Evolutionary conservation across 2,888 invertebrate genomes (phyloP).

Genomic region (Trichopoda pennipes): DNA sequence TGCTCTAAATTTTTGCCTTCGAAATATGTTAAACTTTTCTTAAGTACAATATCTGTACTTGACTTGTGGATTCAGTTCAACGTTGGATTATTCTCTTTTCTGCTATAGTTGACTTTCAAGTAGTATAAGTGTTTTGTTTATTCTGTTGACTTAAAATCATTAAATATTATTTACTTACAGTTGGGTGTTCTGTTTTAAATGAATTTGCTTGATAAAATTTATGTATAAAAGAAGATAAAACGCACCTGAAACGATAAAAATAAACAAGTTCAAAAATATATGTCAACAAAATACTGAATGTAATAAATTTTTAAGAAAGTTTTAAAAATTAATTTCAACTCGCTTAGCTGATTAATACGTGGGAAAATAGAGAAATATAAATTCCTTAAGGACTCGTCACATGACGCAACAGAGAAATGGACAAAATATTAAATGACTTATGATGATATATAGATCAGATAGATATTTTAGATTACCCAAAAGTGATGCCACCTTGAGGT

Average conservation of each 20-base stretch:
- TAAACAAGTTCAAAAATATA: slow-evolving; percentile 8
- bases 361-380: no score
- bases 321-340: no score
- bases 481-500: no score
- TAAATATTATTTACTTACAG: slow-evolving; percentile 45
- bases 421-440: no score
- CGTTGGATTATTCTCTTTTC: background rate
- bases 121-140: background rate
- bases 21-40: slow-evolving; percentile 37
- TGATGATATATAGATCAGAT: no score
- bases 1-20: background rate
- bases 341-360: no score
- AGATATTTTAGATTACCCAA: no score
- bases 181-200: slow-evolving; percentile 9
- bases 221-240: background rate
- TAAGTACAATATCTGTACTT: slow-evolving; percentile 54
- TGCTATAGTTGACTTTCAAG: slow-evolving; percentile 17
- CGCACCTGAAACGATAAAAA: slow-evolving; percentile 43
- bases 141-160: slow-evolving; percentile 16
- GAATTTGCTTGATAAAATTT: slow-evolving; percentile 7
- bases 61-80: slow-evolving; percentile 50
- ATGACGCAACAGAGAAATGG: no score
- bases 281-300: background rate
- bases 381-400: no score
- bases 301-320: background rate